Evolutionary conservation across 2,888 invertebrate genomes (phyloP), one percentile per base, ranked within the genome.

Genomic region (Phengaris alcon): DNA sequence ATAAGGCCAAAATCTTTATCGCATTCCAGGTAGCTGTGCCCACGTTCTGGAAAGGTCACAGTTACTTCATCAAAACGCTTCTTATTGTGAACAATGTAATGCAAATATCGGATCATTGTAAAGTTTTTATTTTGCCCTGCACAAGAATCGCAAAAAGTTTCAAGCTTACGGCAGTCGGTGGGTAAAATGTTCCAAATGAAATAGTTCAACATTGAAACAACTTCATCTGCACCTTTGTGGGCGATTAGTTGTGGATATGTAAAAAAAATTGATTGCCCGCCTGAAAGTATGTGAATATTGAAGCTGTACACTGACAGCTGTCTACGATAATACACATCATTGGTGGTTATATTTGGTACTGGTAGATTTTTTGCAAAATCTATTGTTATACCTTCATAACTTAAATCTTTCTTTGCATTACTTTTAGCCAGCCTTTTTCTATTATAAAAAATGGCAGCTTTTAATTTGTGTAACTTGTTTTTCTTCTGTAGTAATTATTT

Each of bases 1-100:
- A 76, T 51, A 74, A 57, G 70, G 55, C 57, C 75, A 74, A 75
- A 52, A 59, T 73, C 74, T 48, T 74, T 64, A 22, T 74, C 59
- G n/a, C 76, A 70, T 52, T 75, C 77, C 55, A 55, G 3, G 55
- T 55, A 55, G 55, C 55, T 55, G 55, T 55, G n/a, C n/a, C 55
- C 55, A 55, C 55, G 55, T 55, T 55, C 55, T 55, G 55, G 55
- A 55, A 55, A 55, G 13, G 55, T 55, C 55, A 55, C 55, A 55
- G 55, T 55, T 55, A 55, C n/a, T 55, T 55, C 55, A 55, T 55
- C 55, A 55, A 55, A 55, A 55, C 55, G 55, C 55, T 55, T 55
- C 55, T 55, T 55, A 55, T 55, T 55, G 55, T 55, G n/a, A 55
- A 55, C 55, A 55, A 55, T 55, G 55, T 55, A 55, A 55, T 55